Base-by-base conservation (phyloP, 2,888 invertebrate species). In the Liopterus haemorrhoidalis region DNA sequence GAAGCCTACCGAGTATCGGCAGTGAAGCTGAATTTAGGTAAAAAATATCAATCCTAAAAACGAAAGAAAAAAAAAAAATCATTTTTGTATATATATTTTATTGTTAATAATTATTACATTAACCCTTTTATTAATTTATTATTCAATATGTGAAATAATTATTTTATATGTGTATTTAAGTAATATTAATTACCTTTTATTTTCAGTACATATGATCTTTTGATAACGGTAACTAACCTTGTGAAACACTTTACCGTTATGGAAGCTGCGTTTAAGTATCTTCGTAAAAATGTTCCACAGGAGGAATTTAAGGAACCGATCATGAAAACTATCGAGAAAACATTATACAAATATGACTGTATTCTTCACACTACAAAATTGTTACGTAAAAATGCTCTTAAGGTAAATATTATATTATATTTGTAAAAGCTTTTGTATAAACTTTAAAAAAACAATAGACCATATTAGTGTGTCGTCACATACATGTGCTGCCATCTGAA, bases 181-280 rank as follows among this genome's bases (percentile, higher is more conserved):
- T 33, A 36, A 35, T 18, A 25, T 46, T 12, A 27, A 12, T 36
- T 19, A n/a, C 12, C 28, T 45, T 46, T 41, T 25, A 49, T 43
- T 70, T 74, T 42, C 64, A 79, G 79, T 51, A 70, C 77, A 24
- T 57, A 72, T 39, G 73, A 78, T 56, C 72, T 75, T 43, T 64
- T 78, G 41, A 66, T 70, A 24, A 63, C 72, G 15, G 54, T 80
- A 35, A 70, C 76, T 24, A 71, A 72, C 18, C 71, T 74, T 32
- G 63, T 78, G 9, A 75, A 76, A 57, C 80, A 81, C 58, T 57
- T 76, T 25, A 71, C 71, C 48, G 67, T 76, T 30, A 69, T 80
- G 62, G 75, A 76, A 57, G 70, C 76, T 2, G 73, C 75, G 22
- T 57, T 79, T 36, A 69, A 70, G 35, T 80, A 75, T 54, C 65